Evolutionary conservation across 2,888 invertebrate genomes (phyloP).

Genomic region (Nematopogon swammerdamellus): DNA sequence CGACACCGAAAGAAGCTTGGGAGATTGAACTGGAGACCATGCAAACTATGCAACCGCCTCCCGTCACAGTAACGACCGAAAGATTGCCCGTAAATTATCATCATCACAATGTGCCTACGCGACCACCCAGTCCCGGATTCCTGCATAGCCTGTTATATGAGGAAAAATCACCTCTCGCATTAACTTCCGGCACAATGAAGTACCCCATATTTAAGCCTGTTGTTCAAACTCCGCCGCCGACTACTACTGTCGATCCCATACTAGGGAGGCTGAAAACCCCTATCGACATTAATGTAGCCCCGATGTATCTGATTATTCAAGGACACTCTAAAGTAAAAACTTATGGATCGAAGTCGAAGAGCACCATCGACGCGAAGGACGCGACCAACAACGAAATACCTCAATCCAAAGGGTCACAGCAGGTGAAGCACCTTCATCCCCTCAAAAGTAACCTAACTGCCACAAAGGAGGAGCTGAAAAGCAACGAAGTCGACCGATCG

Average conservation of each 20-base stretch:
- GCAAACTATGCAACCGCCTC: slow-evolving; percentile 62
- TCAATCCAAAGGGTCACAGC: slow-evolving; percentile 44
- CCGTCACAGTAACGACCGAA: slow-evolving; percentile 24
- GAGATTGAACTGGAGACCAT: slow-evolving; percentile 42
- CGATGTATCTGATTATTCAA: slow-evolving; percentile 77
- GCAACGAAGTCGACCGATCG: slow-evolving; percentile 20
- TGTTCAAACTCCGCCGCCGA: slow-evolving; percentile 8
- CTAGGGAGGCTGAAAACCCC: slow-evolving; percentile 30
- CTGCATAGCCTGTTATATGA: slow-evolving; percentile 17
- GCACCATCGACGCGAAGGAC: slow-evolving; percentile 28
- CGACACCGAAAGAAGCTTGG: slow-evolving; percentile 18
- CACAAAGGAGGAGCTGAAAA: slow-evolving; percentile 25
- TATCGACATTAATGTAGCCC: slow-evolving; percentile 64
- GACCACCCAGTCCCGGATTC: neutral
- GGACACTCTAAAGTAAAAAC: slow-evolving; percentile 85
- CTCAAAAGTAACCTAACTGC: slow-evolving; percentile 30
- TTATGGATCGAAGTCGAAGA: slow-evolving; percentile 62
- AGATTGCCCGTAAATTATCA: slow-evolving; percentile 15
- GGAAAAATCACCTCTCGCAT: slow-evolving; percentile 1
- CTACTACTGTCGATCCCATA: slow-evolving; percentile 10
- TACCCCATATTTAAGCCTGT: slow-evolving; percentile 3
- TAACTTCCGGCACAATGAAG: slow-evolving; percentile 4
- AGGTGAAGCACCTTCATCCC: slow-evolving; percentile 58
- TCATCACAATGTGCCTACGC: neutral
- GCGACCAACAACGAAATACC: slow-evolving; percentile 47